Evolutionary conservation across 1,140 invertebrate species (phyloP).

Genomic region (Mactra quadrangularis): DNA sequence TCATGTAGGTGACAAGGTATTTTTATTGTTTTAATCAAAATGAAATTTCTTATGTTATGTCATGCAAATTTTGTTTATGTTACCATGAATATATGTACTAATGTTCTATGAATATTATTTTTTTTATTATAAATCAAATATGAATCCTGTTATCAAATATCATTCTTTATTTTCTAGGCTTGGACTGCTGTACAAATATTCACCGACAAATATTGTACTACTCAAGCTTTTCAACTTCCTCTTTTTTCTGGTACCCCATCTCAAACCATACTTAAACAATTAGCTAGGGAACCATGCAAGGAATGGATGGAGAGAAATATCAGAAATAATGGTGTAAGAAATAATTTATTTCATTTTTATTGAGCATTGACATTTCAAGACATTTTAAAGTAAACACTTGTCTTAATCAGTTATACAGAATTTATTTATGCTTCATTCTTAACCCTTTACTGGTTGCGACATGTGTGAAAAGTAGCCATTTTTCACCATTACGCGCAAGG

Average conservation of each 20-base stretch:
- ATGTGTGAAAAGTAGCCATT: too few species aligned
- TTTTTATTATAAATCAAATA: too few species aligned
- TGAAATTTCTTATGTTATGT: background rate
- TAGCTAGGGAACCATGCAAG: constrained; percentile 75
- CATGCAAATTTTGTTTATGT: background rate
- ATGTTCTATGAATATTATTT: too few species aligned
- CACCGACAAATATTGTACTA: constrained; percentile 76
- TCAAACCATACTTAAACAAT: constrained; percentile 75
- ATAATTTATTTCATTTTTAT: too few species aligned
- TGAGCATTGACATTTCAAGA: background rate
- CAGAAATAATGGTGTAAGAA: constrained; percentile 69
- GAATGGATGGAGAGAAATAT: constrained; percentile 76
- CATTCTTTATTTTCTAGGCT: constrained; percentile 64
- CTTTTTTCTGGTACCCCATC: constrained; percentile 76
- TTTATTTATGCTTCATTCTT: background rate
- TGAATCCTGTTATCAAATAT: too few species aligned
- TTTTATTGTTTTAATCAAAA: background rate
- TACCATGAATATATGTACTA: too few species aligned
- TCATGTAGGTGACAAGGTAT: background rate
- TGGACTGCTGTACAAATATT: constrained; percentile 79
- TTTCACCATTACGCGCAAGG: too few species aligned
- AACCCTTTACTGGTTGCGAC: too few species aligned
- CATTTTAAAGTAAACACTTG: background rate
- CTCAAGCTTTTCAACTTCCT: constrained; percentile 76
- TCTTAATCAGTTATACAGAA: background rate